Conservation (phyloP, 2,113 vertebrate genomes). For the Trachemys scripta region DNA sequence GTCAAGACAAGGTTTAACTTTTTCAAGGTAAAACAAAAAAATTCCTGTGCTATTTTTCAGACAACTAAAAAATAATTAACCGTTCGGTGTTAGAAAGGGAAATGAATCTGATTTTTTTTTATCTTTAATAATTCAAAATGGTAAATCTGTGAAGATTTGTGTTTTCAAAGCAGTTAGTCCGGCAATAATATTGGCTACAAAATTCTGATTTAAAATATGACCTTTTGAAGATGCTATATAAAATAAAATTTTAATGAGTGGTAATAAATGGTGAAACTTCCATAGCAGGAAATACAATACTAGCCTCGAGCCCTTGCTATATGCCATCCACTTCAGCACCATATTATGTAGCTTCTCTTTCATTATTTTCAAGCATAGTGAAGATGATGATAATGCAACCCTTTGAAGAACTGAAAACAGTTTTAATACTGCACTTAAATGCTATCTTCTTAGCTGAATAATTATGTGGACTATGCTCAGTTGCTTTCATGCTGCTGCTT, state of each 20-base stretch:
- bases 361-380: background rate
- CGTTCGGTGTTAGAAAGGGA: background rate
- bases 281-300: slow-evolving; percentile 42
- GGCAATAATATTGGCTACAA: slow-evolving; percentile 47
- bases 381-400: background rate
- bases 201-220: slow-evolving; percentile 60
- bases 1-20: background rate
- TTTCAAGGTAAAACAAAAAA: background rate
- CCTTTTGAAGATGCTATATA: slow-evolving; percentile 70
- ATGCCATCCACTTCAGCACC: background rate
- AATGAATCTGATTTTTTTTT: background rate
- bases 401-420: slow-evolving; percentile 1
- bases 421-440: background rate
- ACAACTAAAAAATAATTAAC: slow-evolving; percentile 39
- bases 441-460: background rate
- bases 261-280: slow-evolving; percentile 65
- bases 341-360: background rate
- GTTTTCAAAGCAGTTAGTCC: slow-evolving; percentile 52
- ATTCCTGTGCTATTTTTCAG: background rate
- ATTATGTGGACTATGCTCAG: background rate
- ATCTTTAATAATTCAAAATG: slow-evolving; percentile 51
- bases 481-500: background rate
- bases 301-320: slow-evolving; percentile 41
- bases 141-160: slow-evolving; percentile 46
- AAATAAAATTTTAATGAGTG: slow-evolving; percentile 77